Evolutionary conservation across 2,113 vertebrate genomes (phyloP).

Genomic region (Jacana jacana): DNA sequence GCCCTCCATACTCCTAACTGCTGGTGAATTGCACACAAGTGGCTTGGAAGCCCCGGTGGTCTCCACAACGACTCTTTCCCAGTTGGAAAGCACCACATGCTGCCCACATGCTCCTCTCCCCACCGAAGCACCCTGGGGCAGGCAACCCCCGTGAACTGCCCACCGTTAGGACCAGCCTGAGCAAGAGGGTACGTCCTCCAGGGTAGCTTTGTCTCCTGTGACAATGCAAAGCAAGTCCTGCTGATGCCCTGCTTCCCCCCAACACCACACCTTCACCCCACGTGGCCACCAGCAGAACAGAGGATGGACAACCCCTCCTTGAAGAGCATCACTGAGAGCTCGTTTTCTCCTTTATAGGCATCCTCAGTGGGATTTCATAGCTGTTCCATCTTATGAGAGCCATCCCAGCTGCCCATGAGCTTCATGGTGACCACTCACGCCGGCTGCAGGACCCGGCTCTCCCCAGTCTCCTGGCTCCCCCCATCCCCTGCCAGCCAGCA

Average conservation of each 20-base stretch:
- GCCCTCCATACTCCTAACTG: not conserved
- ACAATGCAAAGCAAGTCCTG: not conserved
- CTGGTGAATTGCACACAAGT: not conserved
- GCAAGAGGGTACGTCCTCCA: not conserved
- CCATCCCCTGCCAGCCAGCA: not conserved
- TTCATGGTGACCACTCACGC: rapidly evolving
- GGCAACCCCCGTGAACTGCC: not conserved
- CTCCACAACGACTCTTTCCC: not conserved
- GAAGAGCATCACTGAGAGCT: not conserved
- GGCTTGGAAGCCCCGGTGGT: not conserved
- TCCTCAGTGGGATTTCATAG: rapidly evolving
- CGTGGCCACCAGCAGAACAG: not conserved
- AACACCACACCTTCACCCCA: not conserved
- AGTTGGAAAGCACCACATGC: not conserved
- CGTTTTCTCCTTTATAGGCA: rapidly evolving
- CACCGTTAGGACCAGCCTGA: not conserved
- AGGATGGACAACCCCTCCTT: rapidly evolving
- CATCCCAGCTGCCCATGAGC: not conserved
- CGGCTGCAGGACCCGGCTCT: not conserved
- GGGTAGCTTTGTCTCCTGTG: not conserved
- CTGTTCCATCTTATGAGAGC: not conserved
- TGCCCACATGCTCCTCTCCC: not conserved
- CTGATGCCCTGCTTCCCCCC: not conserved
- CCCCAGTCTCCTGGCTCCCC: not conserved
- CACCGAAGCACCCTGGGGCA: rapidly evolving